A percentile compares a stretch with the other conserved stretches of the same genome.
Evolutionary conservation across 2,113 vertebrate species (phyloP).

Genomic region (Spermophilus dauricus): DNA sequence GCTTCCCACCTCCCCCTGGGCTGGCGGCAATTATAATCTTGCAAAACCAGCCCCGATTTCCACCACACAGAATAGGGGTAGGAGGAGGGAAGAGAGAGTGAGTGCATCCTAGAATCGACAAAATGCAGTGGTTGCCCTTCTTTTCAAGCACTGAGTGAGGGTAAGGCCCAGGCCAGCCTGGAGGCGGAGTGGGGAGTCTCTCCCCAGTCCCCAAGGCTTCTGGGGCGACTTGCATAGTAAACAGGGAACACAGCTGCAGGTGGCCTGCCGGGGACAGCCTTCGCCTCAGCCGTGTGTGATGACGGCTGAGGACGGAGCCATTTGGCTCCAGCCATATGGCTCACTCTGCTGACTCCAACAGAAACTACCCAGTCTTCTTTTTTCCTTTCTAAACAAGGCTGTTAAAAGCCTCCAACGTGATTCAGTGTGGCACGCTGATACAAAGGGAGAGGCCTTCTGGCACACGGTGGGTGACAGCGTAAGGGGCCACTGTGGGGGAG

Average conservation of each 20-base stretch:
- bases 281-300: neutral
- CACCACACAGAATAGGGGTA: neutral
- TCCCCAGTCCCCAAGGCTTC: neutral
- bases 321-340: constrained; percentile 41
- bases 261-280: neutral
- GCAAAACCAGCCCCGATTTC: neutral
- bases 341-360: neutral
- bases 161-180: neutral
- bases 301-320: neutral
- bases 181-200: neutral
- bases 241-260: neutral
- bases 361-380: neutral
- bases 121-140: neutral
- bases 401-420: neutral
- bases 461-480: neutral
- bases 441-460: constrained; percentile 17
- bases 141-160: neutral
- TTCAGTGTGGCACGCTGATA: neutral
- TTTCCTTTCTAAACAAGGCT: neutral
- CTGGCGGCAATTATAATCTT: neutral
- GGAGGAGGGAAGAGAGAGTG: neutral
- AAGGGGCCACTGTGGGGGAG: neutral
- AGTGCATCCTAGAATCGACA: neutral
- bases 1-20: neutral
- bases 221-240: neutral